phyloP scores from a whole-genome alignment of 2,888 invertebrate species.

The Cremastinae sp. region DNA sequence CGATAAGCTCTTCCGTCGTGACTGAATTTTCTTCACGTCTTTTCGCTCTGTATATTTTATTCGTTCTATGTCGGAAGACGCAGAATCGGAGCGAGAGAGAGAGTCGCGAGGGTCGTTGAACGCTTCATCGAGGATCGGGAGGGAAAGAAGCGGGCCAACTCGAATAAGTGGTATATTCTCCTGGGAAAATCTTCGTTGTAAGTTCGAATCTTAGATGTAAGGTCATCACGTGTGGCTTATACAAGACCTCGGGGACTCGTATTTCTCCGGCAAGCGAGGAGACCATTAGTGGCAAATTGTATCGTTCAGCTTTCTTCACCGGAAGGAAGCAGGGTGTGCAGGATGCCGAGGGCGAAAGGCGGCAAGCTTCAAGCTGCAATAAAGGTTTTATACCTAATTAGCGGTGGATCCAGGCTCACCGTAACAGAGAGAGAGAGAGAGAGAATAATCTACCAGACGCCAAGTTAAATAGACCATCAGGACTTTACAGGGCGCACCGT shows the following conservation, averaged over 20 bases:
- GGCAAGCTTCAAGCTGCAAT: constrained; percentile 9
- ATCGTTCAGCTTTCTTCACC: constrained; percentile 38
- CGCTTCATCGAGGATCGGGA: constrained; percentile 4
- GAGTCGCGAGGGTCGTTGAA: constrained; percentile 21
- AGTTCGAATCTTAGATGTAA: constrained; percentile 42
- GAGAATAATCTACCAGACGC: constrained; percentile 33
- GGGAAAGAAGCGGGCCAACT: neutral
- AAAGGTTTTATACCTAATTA: constrained; percentile 54
- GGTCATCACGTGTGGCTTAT: constrained; percentile 39
- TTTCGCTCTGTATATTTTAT: neutral
- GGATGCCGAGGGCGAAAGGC: no score
- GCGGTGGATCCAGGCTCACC: constrained; percentile 33
- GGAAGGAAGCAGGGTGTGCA: neutral
- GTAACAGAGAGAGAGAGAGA: constrained; percentile 41
- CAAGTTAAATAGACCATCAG: constrained; percentile 12
- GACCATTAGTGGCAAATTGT: constrained; percentile 57
- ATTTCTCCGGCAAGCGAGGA: constrained; percentile 36
- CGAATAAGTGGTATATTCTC: constrained; percentile 12
- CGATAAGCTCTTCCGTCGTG: neutral
- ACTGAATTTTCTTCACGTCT: neutral
- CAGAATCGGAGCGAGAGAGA: neutral
- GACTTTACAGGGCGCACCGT: constrained; percentile 1
- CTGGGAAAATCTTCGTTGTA: constrained; percentile 34
- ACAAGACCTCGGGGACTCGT: constrained; percentile 48
- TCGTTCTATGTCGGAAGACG: neutral